Evolutionary conservation across 2,797 vertebrate genomes (phyloP).

Genomic region (Acrossocheilus fasciatus): DNA sequence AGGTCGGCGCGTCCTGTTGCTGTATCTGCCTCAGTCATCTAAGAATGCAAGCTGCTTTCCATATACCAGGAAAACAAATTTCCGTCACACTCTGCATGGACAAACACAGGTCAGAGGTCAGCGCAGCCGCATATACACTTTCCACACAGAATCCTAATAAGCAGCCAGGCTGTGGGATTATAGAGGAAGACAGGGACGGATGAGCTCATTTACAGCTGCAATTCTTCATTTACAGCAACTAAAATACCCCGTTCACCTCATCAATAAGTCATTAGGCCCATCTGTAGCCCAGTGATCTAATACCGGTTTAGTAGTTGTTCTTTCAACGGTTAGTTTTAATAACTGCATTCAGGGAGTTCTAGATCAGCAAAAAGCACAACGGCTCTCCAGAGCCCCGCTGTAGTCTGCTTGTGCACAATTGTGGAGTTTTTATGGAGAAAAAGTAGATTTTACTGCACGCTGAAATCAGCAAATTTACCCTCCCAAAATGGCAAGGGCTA

Average conservation of each 20-base stretch:
- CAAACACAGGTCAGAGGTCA: constrained; percentile 51
- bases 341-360: constrained; percentile 23
- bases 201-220: constrained; percentile 8
- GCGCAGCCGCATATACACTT: constrained; percentile 26
- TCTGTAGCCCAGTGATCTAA: constrained; percentile 35
- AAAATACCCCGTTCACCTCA: constrained; percentile 38
- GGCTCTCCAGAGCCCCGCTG: constrained; percentile 42
- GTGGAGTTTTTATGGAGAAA: constrained; percentile 44
- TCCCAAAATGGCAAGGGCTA: constrained; percentile 29
- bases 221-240: constrained; percentile 47
- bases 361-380: constrained; percentile 51
- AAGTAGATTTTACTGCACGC: constrained; percentile 46
- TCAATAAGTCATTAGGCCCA: constrained; percentile 48
- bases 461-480: constrained; percentile 50
- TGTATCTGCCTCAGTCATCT: constrained; percentile 71
- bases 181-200: not conserved
- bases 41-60: constrained; percentile 69
- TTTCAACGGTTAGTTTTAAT: constrained; percentile 45
- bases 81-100: constrained; percentile 57
- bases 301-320: constrained; percentile 34
- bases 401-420: constrained; percentile 37
- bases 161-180: constrained; percentile 1
- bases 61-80: constrained; percentile 75
- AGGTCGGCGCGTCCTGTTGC: constrained; percentile 67
- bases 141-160: constrained; percentile 49